Evolutionary conservation across 2,113 vertebrate genomes (phyloP).

Genomic region (Sylvia atricapilla): DNA sequence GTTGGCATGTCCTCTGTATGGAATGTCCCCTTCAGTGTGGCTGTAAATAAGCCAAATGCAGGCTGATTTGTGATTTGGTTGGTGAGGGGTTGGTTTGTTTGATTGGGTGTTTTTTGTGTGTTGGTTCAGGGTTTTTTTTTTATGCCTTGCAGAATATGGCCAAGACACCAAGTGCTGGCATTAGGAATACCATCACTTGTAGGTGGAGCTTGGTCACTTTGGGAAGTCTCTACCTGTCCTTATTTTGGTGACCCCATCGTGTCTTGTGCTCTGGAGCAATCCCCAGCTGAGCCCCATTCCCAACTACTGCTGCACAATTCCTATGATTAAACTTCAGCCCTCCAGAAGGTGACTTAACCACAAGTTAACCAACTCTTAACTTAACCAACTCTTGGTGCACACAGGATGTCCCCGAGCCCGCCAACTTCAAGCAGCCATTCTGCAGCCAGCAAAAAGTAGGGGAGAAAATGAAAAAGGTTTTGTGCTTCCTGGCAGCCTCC

Average conservation of each 20-base stretch:
- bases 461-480: constrained; percentile 10
- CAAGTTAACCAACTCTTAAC: neutral
- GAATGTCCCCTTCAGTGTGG: neutral
- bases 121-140: neutral
- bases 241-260: neutral
- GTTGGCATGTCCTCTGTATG: neutral
- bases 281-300: neutral
- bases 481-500: neutral
- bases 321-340: neutral
- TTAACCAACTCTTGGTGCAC: neutral
- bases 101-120: neutral
- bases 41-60: neutral
- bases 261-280: neutral
- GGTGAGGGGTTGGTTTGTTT: neutral
- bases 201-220: neutral
- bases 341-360: neutral
- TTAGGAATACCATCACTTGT: neutral
- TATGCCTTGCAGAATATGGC: neutral
- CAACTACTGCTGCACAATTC: neutral
- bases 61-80: neutral
- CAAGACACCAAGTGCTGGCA: neutral
- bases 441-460: neutral
- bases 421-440: neutral
- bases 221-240: neutral
- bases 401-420: neutral